A percentile compares a stretch with the other conserved stretches of the same genome.
These are phyloP conservation scores for Trematocara zebra DNA, from an alignment of 2,113 vertebrate genomes.

Conservation along the genomic window DNA sequence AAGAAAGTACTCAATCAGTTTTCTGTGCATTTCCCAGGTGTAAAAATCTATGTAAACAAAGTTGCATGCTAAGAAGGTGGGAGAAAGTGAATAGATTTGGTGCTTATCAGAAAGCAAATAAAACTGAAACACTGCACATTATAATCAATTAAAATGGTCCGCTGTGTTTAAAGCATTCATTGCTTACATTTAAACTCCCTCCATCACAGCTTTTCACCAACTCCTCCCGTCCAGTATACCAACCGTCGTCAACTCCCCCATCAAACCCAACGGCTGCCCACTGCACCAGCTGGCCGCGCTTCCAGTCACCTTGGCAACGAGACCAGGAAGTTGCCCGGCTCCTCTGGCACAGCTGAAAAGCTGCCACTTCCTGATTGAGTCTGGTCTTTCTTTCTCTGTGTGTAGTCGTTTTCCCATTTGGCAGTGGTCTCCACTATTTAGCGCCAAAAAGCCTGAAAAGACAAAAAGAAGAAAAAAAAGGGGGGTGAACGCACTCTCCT, in stretches of 20 bases:
- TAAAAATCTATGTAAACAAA: not conserved
- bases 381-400: conserved; percentile 52
- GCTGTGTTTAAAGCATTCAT: not conserved
- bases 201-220: not conserved
- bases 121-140: not conserved
- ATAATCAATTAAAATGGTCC: not conserved
- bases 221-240: not conserved
- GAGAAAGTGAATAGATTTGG: not conserved
- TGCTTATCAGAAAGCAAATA: not conserved
- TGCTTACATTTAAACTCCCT: conserved; percentile 47
- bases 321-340: conserved; percentile 69
- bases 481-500: conserved; percentile 42
- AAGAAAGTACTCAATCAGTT: not conserved
- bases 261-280: conserved; percentile 37
- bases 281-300: conserved; percentile 60
- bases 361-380: conserved; percentile 73
- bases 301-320: conserved; percentile 64
- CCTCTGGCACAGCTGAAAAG: conserved; percentile 65
- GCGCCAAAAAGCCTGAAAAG: conserved; percentile 45
- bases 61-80: not conserved
- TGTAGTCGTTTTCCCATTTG: conserved; percentile 56
- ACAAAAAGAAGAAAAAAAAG: not conserved
- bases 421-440: conserved; percentile 30
- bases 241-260: conserved; percentile 32
- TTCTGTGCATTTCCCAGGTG: not conserved